Evolutionary conservation across 2,113 vertebrate species (phyloP).

Genomic region (Erythrolamprus reginae): DNA sequence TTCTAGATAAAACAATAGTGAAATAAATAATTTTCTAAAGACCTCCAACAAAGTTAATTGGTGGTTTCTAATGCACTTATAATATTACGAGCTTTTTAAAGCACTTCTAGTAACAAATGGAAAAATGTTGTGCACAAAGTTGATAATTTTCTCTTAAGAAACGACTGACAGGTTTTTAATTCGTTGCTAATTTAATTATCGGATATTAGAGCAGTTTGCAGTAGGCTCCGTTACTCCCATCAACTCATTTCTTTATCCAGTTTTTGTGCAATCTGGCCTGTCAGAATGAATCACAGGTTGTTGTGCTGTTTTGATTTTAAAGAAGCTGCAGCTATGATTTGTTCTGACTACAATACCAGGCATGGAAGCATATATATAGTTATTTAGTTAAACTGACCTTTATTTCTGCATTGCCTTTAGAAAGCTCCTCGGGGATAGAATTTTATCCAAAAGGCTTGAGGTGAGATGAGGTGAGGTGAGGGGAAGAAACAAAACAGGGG

Average conservation of each 20-base stretch:
- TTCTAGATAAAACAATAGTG: background rate
- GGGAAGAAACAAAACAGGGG: background rate
- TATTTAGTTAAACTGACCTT: background rate
- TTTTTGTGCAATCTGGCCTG: background rate
- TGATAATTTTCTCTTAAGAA: constrained; percentile 25
- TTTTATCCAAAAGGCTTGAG: background rate
- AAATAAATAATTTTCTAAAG: constrained; percentile 5
- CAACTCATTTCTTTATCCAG: background rate
- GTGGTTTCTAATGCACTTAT: background rate
- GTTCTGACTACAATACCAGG: background rate
- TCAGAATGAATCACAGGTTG: background rate
- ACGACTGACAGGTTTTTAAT: constrained; percentile 2
- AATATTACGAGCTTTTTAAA: background rate
- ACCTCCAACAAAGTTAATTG: constrained; percentile 11
- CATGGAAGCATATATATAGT: background rate
- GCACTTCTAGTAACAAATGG: background rate
- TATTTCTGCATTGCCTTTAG: background rate
- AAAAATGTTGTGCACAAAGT: constrained; percentile 2
- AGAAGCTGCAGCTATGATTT: background rate
- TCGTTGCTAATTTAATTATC: constrained; percentile 16
- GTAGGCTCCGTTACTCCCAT: background rate
- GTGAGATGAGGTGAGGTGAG: background rate
- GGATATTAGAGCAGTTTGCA: background rate
- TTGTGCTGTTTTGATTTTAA: background rate
- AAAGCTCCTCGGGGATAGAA: background rate